phyloP scores from a whole-genome alignment of 2,113 vertebrate genomes.

The Plecotus auritus region DNA sequence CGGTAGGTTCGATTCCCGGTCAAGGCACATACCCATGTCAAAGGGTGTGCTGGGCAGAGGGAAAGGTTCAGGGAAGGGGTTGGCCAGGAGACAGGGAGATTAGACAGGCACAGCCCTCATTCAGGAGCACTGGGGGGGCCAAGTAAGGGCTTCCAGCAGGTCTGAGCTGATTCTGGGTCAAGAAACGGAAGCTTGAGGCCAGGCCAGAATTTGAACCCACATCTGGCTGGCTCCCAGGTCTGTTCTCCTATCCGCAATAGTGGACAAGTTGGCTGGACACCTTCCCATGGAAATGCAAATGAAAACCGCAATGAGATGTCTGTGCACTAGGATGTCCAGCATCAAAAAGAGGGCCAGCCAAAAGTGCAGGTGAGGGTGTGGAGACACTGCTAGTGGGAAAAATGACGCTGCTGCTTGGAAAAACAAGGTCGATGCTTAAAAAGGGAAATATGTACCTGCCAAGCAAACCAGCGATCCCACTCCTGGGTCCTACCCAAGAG shows the following conservation, averaged over 20 bases:
- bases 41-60: background rate
- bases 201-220: background rate
- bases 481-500: background rate
- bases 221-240: background rate
- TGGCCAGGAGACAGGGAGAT: background rate
- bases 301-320: background rate
- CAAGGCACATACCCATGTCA: too few relatives aligned
- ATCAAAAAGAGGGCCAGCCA: background rate
- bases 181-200: background rate
- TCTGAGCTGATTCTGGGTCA: background rate
- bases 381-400: background rate
- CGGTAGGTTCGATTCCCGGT: too few relatives aligned
- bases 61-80: background rate
- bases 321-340: background rate
- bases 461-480: background rate
- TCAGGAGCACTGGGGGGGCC: background rate
- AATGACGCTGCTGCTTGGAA: background rate
- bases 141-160: background rate
- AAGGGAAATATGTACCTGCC: background rate
- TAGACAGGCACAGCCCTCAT: background rate
- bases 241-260: background rate
- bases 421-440: background rate
- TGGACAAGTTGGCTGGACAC: background rate
- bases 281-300: background rate
- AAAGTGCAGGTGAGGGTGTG: accelerated